phyloP scores from a whole-genome alignment of 2,797 vertebrate genomes.

The Glyptemys insculpta region DNA sequence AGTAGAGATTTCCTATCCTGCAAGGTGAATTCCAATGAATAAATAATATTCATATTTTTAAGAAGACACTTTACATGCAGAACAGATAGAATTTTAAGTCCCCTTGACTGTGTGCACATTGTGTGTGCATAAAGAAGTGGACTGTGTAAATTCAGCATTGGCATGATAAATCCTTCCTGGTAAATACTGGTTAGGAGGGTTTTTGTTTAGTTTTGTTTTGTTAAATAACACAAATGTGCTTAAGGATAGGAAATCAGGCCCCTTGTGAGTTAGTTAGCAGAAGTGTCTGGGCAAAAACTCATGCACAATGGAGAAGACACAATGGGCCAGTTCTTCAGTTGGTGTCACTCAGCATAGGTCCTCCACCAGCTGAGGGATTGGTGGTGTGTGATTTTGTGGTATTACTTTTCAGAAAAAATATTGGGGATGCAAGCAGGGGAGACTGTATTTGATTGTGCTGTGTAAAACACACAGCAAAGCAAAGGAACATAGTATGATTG shows the following conservation, averaged over 20 bases:
- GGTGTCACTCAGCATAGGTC: neutral
- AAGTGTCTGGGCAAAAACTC: conserved; percentile 3
- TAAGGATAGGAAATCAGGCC: neutral
- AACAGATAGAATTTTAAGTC: neutral
- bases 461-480: neutral
- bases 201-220: neutral
- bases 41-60: neutral
- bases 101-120: accelerated
- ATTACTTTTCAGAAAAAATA: neutral
- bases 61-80: neutral
- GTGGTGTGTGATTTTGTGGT: neutral
- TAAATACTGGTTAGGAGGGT: neutral
- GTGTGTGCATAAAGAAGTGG: neutral
- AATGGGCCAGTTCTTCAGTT: neutral
- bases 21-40: neutral
- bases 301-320: neutral
- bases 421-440: neutral
- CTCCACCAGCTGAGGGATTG: neutral
- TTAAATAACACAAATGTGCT: neutral
- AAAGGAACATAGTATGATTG: neutral
- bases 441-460: neutral
- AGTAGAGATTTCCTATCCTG: neutral
- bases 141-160: neutral
- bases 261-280: neutral
- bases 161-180: neutral